These are phyloP conservation scores for Notospermus geniculatus DNA, from an alignment of 1,140 invertebrate genomes.

Conservation along the genomic window DNA sequence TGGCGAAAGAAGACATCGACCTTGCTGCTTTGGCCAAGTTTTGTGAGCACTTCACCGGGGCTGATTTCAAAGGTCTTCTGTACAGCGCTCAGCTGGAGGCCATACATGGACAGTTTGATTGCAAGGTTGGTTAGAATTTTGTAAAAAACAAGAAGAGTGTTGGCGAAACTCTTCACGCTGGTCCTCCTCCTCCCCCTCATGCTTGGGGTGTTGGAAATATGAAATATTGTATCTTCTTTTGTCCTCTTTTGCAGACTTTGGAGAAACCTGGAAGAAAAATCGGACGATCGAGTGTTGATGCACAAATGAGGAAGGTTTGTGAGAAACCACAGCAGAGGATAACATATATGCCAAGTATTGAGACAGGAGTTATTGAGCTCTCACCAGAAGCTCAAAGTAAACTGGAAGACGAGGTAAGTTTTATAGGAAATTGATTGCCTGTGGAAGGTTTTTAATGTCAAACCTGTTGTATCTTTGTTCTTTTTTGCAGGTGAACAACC, in stretches of 20 bases:
- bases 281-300: not conserved
- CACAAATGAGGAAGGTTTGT: not conserved
- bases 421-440: not conserved
- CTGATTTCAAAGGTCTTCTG: slow-evolving; percentile 81
- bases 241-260: not conserved
- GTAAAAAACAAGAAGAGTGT: too few relatives aligned
- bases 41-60: slow-evolving; percentile 77
- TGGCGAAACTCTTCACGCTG: too few relatives aligned
- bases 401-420: slow-evolving; percentile 34
- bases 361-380: slow-evolving; percentile 33
- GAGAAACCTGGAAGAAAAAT: not conserved
- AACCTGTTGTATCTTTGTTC: not conserved
- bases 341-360: slow-evolving; percentile 42
- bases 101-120: slow-evolving; percentile 44
- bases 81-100: slow-evolving; percentile 78
- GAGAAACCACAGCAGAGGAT: slow-evolving; percentile 11
- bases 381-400: slow-evolving; percentile 36
- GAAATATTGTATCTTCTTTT: not conserved
- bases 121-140: too few relatives aligned
- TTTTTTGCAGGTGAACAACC: too few relatives aligned
- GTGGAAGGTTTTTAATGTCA: too few relatives aligned
- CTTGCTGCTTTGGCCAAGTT: slow-evolving; percentile 63
- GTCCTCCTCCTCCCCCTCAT: too few relatives aligned
- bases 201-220: too few relatives aligned
- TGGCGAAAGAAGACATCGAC: slow-evolving; percentile 64